Conservation (phyloP, 2,797 vertebrate species). For the Smutsia temminckii region DNA sequence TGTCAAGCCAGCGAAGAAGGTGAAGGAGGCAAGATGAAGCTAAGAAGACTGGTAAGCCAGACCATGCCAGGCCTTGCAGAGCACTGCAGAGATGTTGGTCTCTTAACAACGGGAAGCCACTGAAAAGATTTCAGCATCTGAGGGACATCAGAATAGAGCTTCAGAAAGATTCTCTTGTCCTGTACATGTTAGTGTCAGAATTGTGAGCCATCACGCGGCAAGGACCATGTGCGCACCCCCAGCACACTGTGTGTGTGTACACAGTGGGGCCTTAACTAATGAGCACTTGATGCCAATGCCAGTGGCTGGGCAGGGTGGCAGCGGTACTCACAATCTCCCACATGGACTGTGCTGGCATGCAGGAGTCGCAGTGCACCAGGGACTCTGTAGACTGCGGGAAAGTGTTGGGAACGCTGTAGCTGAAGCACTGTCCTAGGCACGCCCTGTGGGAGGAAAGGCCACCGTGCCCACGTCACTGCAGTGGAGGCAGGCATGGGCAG, state of each 20-base stretch:
- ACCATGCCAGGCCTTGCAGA: accelerated
- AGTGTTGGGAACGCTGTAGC: constrained; percentile 99
- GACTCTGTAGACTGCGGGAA: constrained; percentile 99
- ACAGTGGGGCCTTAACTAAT: accelerated
- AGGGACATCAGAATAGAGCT: neutral
- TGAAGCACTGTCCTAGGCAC: constrained; percentile 98
- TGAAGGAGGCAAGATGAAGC: neutral
- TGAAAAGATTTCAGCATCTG: neutral
- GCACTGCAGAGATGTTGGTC: neutral
- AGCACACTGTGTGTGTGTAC: neutral
- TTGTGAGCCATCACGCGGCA: neutral
- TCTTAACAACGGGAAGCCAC: neutral
- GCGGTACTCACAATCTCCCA: constrained; percentile 97
- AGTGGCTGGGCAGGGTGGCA: accelerated
- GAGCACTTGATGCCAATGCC: neutral
- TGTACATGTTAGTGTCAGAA: neutral
- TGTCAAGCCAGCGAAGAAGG: neutral
- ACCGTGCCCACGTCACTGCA: accelerated
- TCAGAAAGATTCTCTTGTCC: neutral
- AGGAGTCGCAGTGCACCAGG: constrained; percentile 98
- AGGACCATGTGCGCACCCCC: neutral
- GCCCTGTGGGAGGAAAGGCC: constrained; percentile 86
- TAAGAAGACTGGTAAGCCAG: neutral
- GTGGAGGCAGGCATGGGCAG: neutral
- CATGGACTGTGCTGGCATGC: constrained; percentile 97